Base-by-base conservation (phyloP, 1,140 invertebrate species). In the Octopus bimaculoides region DNA sequence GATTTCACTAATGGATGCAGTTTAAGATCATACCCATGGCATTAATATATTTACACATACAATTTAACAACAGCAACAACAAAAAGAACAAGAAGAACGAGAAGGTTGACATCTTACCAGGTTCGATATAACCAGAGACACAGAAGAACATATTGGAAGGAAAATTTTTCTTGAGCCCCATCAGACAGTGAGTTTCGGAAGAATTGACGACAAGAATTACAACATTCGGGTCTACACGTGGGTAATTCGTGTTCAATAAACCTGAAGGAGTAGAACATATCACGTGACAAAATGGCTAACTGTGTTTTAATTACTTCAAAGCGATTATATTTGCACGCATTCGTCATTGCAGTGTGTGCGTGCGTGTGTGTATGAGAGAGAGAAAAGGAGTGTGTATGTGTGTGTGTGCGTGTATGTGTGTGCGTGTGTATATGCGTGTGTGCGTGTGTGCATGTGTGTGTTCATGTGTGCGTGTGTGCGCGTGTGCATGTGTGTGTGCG, bases 51-150 rank as follows among this genome's bases (percentile, higher is more conserved):
- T 41, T 41, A 41, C 26, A 2, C 26, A 41, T 41, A 41, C 26
- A 41, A 41, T 41, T 41, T 41, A 41, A 41, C 26, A 41, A 3
- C 26, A 41, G 3, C 26, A 41, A 41, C 26, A 41, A 41, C 26
- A 41, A 41, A 1, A 41, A 41, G 1, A 41, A 41, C 1, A 41
- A 41, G 1, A 41, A 41, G 26, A 41, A 41, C 26, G 3, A 41
- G 26, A 41, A 41, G 3, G 56, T 73, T 56, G 71, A 73, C 12
- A 77, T 53, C 55, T 41, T 83, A 92, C 91, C 91, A 85, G 91
- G 89, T 86, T 92, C 92, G 83, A 92, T 90, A 81, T 92, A 93
- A 20, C 93, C 93, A 55, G 93, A 92, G 74, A 93, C 88, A 84
- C 91, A 92, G 5, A 92, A 92, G 83, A 87, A 93, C 90, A 93